Evolutionary conservation across 2,113 vertebrate species (phyloP), one percentile per base, ranked within the genome.

Genomic region (Oplegnathus fasciatus): DNA sequence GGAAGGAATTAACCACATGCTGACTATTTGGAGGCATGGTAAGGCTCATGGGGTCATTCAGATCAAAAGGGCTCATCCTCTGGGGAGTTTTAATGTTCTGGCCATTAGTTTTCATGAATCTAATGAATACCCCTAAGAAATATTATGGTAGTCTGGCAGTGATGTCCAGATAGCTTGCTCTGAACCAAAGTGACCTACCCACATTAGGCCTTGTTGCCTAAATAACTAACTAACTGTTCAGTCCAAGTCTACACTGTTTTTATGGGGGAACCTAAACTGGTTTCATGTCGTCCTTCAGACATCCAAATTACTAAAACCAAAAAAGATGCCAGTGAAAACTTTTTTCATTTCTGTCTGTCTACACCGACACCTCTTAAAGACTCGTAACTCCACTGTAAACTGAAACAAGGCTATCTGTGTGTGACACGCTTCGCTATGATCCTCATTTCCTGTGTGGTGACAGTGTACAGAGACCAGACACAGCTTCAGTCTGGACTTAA

Each of bases 391-490:
- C 18, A 20, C 42, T 26, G 50, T 26, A 9, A 40, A 32, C 18
- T 40, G 34, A 26, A 24, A 78, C 26, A 46, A 22, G 46, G 9
- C 22, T 3, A 24, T 65, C 24, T 18, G 34, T 46, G 57, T 40
- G 77, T 60, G 42, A 81, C 87, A 62, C 1, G 20, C 46, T 58
- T 37, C 75, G 48, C 58, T 72, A 18, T 61, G 58, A 76, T 64
- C 50, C 75, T 46, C 26, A 70, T 73, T 86, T 86, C 82, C 78
- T 30, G 52, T 68, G 74, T 62, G 26, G 67, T 50, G 78, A 80
- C 78, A 88, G 46, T 28, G 65, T 24, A 67, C 71, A 73, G 75
- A 88, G 28, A 61, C 26, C 69, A 60, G 85, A 87, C 48, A 9
- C 61, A 13, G 54, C 68, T 65, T 72, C 28, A n/a, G 58, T 55